Evolutionary conservation across 2,888 invertebrate genomes (phyloP).

Genomic region (Sesia apiformis): DNA sequence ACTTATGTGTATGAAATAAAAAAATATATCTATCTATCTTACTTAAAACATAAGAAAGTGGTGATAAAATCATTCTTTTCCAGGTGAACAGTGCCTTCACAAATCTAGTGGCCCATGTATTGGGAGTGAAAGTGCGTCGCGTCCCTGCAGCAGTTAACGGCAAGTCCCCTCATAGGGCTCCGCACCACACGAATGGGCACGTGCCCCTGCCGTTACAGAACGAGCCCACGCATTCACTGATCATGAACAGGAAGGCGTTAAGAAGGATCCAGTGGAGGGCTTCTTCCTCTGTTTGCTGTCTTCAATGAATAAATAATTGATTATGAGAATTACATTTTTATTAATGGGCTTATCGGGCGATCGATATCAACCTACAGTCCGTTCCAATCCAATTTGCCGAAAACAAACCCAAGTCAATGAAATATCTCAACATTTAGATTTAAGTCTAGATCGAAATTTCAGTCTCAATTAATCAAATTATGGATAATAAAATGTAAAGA

Average conservation of each 20-base stretch:
- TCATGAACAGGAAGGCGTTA: conserved; percentile 58
- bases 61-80: conserved; percentile 13
- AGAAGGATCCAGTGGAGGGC: conserved; percentile 48
- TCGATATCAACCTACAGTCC: no score
- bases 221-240: conserved; percentile 37
- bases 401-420: no score
- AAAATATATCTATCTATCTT: conserved; percentile 4
- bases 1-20: no score
- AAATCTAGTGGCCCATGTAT: conserved; percentile 71
- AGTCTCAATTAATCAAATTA: no score
- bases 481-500: no score
- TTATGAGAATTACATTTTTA: not conserved
- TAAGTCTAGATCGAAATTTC: no score
- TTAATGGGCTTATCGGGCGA: not conserved
- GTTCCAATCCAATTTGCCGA: no score
- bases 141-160: conserved; percentile 20
- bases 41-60: not conserved
- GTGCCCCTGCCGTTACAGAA: conserved; percentile 11
- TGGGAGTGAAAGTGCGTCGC: conserved; percentile 35
- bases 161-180: conserved; percentile 14
- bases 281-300: conserved; percentile 66
- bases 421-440: no score
- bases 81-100: conserved; percentile 80
- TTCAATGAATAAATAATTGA: conserved; percentile 48
- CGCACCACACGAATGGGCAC: conserved; percentile 14